phyloP scores from a whole-genome alignment of 2,888 invertebrate species.

The Aleiodes testaceus region DNA sequence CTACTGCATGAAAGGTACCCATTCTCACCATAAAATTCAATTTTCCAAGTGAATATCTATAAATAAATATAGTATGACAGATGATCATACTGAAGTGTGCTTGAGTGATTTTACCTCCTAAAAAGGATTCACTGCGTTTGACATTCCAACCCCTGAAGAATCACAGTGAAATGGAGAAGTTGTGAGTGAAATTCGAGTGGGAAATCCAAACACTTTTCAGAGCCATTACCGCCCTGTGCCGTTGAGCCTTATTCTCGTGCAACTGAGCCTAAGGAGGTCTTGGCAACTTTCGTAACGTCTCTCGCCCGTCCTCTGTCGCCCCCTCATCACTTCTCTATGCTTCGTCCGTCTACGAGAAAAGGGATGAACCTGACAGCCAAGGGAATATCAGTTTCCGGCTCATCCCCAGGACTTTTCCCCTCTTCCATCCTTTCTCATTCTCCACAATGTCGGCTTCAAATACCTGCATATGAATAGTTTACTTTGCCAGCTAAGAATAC shows the following conservation, averaged over 20 bases:
- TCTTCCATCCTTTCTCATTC: no score
- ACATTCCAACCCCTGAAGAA: conserved; percentile 22
- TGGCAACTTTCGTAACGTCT: conserved; percentile 31
- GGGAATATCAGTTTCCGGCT: conserved; percentile 41
- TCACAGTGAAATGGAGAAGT: conserved; percentile 22
- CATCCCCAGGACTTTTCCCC: conserved; percentile 17
- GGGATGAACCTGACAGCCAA: conserved; percentile 36
- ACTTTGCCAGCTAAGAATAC: background rate
- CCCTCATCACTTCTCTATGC: background rate
- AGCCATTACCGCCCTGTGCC: conserved; percentile 39
- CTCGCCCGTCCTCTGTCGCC: background rate
- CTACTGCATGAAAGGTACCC: conserved; percentile 15
- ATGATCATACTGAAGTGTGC: conserved; percentile 4
- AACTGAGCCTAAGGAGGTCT: conserved; percentile 37
- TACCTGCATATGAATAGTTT: conserved; percentile 22
- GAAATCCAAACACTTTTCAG: conserved; percentile 46
- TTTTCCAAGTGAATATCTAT: conserved; percentile 4
- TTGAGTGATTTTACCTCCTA: conserved; percentile 1
- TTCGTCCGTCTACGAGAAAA: conserved; percentile 10
- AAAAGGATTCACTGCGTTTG: conserved; percentile 28
- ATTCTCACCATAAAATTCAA: background rate
- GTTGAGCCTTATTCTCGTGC: conserved; percentile 36
- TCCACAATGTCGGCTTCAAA: background rate
- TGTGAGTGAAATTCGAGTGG: conserved; percentile 35
- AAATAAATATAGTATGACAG: background rate